Percentiles rank a stretch among this genome's conserved stretches.
phyloP scores from a whole-genome alignment of 2,888 invertebrate genomes.

The Tachystola acroxantha region DNA sequence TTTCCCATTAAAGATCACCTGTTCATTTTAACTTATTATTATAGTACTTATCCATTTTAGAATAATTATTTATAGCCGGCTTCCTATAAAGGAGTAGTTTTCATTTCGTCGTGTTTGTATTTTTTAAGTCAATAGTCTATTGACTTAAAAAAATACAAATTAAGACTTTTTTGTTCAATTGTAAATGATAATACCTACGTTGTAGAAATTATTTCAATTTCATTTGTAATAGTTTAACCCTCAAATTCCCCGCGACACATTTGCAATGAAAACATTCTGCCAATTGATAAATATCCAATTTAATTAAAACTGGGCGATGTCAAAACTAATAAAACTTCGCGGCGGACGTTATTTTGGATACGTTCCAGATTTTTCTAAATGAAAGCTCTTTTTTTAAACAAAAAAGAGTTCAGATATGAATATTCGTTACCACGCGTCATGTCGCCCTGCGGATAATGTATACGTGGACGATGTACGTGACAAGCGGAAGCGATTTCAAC shows the following conservation, averaged over 20 bases:
- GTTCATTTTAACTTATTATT: too few species aligned
- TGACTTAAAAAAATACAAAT: too few species aligned
- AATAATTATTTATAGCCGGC: too few species aligned
- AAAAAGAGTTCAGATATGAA: constrained; percentile 50
- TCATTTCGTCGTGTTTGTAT: too few species aligned
- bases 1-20: too few species aligned
- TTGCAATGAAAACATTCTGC: constrained; percentile 9
- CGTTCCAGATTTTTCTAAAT: constrained; percentile 59
- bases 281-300: constrained; percentile 43
- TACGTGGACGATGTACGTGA: constrained; percentile 13
- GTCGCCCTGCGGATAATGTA: constrained; percentile 47
- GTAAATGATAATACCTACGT: too few species aligned
- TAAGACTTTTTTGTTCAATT: too few species aligned
- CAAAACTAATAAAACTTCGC: constrained; percentile 45
- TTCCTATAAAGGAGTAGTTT: too few species aligned
- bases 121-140: too few species aligned
- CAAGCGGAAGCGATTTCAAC: constrained; percentile 18
- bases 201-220: too few species aligned
- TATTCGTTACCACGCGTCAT: constrained; percentile 61
- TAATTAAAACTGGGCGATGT: constrained; percentile 45
- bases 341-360: constrained; percentile 42
- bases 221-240: background rate
- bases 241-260: background rate
- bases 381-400: constrained; percentile 36
- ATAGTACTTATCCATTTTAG: too few species aligned